Conservation (phyloP, 1,140 invertebrate species). For the Pinna nobilis region DNA sequence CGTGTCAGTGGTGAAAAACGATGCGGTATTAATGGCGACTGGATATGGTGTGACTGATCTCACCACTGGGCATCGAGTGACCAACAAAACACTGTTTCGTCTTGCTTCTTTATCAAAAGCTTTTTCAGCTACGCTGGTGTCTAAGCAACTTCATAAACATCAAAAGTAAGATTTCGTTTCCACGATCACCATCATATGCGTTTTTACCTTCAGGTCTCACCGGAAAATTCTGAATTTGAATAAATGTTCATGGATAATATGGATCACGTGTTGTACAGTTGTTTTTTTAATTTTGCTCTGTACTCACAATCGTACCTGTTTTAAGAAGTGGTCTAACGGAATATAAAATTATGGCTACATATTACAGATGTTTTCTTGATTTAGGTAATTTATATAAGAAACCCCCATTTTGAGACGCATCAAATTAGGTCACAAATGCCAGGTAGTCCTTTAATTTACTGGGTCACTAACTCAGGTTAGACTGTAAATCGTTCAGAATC, state of each 20-base stretch:
- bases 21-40: constrained; percentile 20
- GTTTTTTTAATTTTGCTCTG: no score
- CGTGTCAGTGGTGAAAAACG: constrained; percentile 50
- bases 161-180: constrained; percentile 38
- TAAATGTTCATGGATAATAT: no score
- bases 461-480: not conserved
- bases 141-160: constrained; percentile 34
- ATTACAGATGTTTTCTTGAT: no score
- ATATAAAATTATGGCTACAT: no score
- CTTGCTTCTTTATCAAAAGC: constrained; percentile 54
- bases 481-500: not conserved
- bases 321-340: no score
- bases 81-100: constrained; percentile 43
- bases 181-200: not conserved
- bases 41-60: constrained; percentile 47
- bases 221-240: not conserved
- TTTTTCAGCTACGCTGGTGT: constrained; percentile 48
- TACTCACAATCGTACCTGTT: no score
- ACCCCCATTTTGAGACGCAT: no score
- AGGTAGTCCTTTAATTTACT: not conserved
- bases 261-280: no score
- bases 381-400: no score
- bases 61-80: constrained; percentile 21
- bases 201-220: not conserved
- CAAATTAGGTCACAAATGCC: no score